Evolutionary conservation across 2,888 invertebrate genomes (phyloP), one percentile per base, ranked within the genome.

Genomic region (Epiperipatus broadwayi): DNA sequence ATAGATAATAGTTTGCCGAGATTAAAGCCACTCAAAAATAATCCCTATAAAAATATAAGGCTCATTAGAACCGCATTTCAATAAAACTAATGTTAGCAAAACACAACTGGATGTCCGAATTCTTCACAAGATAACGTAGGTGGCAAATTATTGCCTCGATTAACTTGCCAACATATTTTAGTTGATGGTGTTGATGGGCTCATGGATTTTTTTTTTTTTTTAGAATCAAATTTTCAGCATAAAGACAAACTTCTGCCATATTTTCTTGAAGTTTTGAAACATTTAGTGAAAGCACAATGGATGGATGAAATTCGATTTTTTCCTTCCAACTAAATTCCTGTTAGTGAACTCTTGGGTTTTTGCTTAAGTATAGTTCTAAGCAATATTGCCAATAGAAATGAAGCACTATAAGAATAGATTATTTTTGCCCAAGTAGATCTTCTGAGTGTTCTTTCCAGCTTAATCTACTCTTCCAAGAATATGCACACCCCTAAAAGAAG

Each of bases 321-420:
- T 49, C 67, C 70, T 52, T 67, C 66, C 21, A 81, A 84, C 54
- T 68, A 79, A 50, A 76, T 95, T 49, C 91, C 95, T 3, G 75
- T 81, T 49, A 73, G 87, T 1, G 97, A 97, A 59, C 78, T 85
- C 49, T 91, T 95, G 58, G 79, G 83, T 52, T 97, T 97, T 58
- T 85, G 87, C 48, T 66, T 95, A 41, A 93, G 87, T 57, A 93
- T 95, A 0, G 65, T 93, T 14, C 69, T 97, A 5, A 79, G 79
- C 35, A 95, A 97, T 55, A 72, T 95, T 14, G 87, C 87, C 0
- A 70, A 74, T 3, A 71, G 73, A 52, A 75, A 76, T 52, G 71
- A 75, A 3, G 64, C 72, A 4, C 63, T 49, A 15, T 51, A 54
- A 42, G 54, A 57, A 33, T 21, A 78, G 53, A 80, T 85, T 40